Base-by-base conservation (phyloP, 1,140 invertebrate genomes). In the Oryctes rhinoceros region DNA sequence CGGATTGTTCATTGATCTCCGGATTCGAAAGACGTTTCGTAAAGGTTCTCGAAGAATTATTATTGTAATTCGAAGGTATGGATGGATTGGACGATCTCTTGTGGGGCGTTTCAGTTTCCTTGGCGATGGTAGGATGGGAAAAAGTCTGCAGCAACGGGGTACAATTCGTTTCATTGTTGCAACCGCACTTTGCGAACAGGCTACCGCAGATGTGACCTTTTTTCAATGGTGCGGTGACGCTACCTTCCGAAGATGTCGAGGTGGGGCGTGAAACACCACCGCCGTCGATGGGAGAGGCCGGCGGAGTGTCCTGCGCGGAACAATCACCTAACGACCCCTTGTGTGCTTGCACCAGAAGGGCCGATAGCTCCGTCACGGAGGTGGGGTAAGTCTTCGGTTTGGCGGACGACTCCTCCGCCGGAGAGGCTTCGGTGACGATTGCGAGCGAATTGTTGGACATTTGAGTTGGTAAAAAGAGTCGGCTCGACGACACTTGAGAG, bases 191-290 rank as follows among this genome's bases (percentile, higher is more conserved):
- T 20, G 85, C 86, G 81, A 84, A 88, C 48, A 87, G 82, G 84
- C 87, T 88, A 74, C 87, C 87, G 82, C 87, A 88, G 78, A 84
- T 86, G 84, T 88, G 86, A 7, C 84, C 82, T 24, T 84, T 85
- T 85, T 83, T 84, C 78, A 86, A 84, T 15, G 80, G 18, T 37
- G 49, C 82, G 82, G 6, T 48, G 18, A 47, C 3, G 53, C 18
- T 59, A 59, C 18, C 53, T 59, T 6, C 20, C 20, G 47, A 71
- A 48, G 48, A 37, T 18, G 15, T 80, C 79, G 35, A 53, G 47
- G 37, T 6, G 39, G 24, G 24, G 24, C 2, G 24, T 30, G 2
- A 30, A 30, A 30, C 24, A 30, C 24, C 24, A 30, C 24, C 24
- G 24, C 24, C 24, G 2, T 30, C 24, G 24, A 30, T 30, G 24